Conservation (phyloP, 2,113 vertebrate species). For the Canis aureus region DNA sequence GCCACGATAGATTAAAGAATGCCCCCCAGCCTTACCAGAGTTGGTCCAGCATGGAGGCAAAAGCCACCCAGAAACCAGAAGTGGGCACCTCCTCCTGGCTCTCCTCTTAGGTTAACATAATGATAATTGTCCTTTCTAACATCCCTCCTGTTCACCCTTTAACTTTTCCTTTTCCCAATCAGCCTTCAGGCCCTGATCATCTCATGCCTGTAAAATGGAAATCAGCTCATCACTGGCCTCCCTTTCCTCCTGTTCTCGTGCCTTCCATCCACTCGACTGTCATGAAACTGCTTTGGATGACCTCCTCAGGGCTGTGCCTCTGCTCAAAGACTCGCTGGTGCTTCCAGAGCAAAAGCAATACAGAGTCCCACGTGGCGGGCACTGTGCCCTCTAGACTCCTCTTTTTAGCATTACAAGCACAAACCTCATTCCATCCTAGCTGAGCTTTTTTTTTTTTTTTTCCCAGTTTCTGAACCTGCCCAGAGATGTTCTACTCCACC, state of each 20-base stretch:
- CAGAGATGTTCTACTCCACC: background rate
- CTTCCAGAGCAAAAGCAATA: background rate
- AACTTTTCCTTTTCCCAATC: background rate
- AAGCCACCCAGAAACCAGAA: background rate
- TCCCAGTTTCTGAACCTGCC: constrained; percentile 10
- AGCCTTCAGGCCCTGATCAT: background rate
- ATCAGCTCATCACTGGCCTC: constrained; percentile 4
- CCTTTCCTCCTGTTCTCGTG: background rate
- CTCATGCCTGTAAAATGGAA: background rate
- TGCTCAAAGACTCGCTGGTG: background rate
- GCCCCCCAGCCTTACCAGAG: constrained; percentile 12
- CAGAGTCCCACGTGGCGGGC: background rate
- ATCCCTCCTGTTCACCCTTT: background rate
- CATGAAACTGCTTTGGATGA: background rate
- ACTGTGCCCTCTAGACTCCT: background rate
- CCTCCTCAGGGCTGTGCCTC: background rate
- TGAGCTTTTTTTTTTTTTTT: background rate
- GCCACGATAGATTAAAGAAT: background rate
- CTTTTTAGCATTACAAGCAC: background rate
- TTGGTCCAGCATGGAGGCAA: background rate
- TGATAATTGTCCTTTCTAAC: constrained; percentile 16
- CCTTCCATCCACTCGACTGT: background rate
- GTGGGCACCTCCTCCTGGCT: background rate
- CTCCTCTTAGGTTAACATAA: constrained; percentile 46
- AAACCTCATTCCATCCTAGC: background rate